Evolutionary conservation across 2,797 vertebrate species (phyloP).

Genomic region (Arnoldichthys spilopterus): DNA sequence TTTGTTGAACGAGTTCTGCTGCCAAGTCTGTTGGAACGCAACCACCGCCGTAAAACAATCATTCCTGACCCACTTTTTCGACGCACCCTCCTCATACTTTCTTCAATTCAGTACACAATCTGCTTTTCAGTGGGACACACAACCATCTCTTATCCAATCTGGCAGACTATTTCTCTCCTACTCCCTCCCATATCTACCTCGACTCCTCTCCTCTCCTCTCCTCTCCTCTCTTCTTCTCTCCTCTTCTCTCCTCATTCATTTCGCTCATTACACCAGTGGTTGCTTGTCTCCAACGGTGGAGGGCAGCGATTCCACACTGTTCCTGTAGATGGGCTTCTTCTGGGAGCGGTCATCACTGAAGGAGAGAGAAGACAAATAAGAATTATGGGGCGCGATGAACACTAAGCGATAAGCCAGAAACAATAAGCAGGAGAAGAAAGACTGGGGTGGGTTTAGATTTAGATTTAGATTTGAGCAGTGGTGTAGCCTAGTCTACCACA

Average conservation of each 20-base stretch:
- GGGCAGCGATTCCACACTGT: constrained; percentile 76
- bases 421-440: background rate
- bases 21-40: constrained; percentile 54
- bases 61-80: constrained; percentile 37
- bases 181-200: constrained; percentile 12
- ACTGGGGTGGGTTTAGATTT: constrained; percentile 39
- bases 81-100: constrained; percentile 6
- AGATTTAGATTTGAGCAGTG: constrained; percentile 42
- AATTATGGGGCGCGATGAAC: background rate
- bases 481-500: background rate
- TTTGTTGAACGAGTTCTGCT: constrained; percentile 60
- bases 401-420: background rate
- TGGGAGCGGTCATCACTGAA: constrained; percentile 81
- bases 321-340: constrained; percentile 84
- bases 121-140: constrained; percentile 10
- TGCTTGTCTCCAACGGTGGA: constrained; percentile 77
- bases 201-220: background rate
- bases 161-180: constrained; percentile 35
- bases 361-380: constrained; percentile 12
- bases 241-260: constrained; percentile 44
- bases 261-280: constrained; percentile 77
- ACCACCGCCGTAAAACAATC: constrained; percentile 64
- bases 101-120: constrained; percentile 27
- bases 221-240: constrained; percentile 28
- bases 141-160: constrained; percentile 47